Conservation (phyloP, 2,888 invertebrate species). For the Aporophyla nigra region DNA sequence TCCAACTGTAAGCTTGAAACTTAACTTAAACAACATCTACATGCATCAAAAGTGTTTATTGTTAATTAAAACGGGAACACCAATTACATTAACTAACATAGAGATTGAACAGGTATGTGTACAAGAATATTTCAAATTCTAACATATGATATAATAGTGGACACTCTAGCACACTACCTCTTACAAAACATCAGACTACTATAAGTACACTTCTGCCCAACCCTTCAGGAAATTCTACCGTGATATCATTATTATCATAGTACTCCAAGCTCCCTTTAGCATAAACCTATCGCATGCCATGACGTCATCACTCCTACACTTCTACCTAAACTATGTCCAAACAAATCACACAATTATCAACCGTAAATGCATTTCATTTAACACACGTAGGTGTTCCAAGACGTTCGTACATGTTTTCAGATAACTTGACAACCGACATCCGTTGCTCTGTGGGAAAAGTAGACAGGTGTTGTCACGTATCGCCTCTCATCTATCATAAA, state of each 20-base stretch:
- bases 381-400: constrained; percentile 76
- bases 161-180: no score
- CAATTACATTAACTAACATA: no score
- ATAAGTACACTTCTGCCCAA: background rate
- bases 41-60: no score
- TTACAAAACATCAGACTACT: no score
- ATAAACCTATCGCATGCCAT: constrained; percentile 1
- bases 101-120: no score
- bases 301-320: constrained; percentile 23
- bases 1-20: no score
- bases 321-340: constrained; percentile 23
- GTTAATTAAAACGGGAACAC: no score
- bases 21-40: no score
- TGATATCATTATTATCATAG: background rate
- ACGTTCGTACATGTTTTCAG: constrained; percentile 81
- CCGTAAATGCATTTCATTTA: constrained; percentile 66
- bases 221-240: background rate
- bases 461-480: constrained; percentile 88
- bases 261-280: background rate
- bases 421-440: constrained; percentile 85
- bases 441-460: constrained; percentile 88
- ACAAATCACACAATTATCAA: constrained; percentile 65
- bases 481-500: constrained; percentile 74
- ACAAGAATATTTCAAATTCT: no score
- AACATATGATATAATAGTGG: no score